Percentiles rank a stretch among this genome's conserved stretches.
Conservation (phyloP, 2,113 vertebrate genomes). For the Ramphastos sulfuratus region DNA sequence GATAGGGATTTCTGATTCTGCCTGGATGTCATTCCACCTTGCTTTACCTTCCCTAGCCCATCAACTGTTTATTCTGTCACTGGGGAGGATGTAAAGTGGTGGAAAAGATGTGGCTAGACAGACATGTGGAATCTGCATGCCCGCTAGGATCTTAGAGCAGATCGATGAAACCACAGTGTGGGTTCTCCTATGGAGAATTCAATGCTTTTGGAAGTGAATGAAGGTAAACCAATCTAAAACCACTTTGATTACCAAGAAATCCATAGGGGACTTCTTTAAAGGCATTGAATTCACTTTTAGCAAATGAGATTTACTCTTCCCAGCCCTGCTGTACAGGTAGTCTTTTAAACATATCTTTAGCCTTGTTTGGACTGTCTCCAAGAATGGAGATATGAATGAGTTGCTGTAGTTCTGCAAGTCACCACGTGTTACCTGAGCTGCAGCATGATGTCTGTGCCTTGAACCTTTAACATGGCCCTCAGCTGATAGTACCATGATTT, state of each 20-base stretch:
- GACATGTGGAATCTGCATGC: not conserved
- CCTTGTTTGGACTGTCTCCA: conserved; percentile 25
- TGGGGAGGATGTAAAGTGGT: not conserved
- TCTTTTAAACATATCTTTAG: conserved; percentile 22
- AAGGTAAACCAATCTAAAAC: conserved; percentile 22
- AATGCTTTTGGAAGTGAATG: conserved; percentile 19
- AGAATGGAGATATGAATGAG: not conserved
- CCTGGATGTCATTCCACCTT: not conserved
- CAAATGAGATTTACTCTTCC: not conserved
- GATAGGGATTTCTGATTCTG: not conserved
- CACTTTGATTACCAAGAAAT: not conserved
- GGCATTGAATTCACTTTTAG: not conserved
- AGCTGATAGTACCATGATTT: not conserved
- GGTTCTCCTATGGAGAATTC: not conserved
- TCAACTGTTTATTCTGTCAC: not conserved
- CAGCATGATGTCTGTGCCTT: not conserved
- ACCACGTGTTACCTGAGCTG: not conserved
- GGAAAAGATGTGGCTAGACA: not conserved
- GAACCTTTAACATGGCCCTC: not conserved
- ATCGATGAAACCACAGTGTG: conserved; percentile 5
- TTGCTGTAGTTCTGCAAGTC: not conserved
- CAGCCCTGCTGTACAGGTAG: not conserved
- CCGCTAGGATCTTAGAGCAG: not conserved
- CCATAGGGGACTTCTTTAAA: not conserved
- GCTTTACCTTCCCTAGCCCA: not conserved